Percentiles rank a stretch among this genome's conserved stretches.
These are phyloP conservation scores for Autographa pulchrina DNA, from an alignment of 2,888 invertebrate genomes.

Conservation along the genomic window DNA sequence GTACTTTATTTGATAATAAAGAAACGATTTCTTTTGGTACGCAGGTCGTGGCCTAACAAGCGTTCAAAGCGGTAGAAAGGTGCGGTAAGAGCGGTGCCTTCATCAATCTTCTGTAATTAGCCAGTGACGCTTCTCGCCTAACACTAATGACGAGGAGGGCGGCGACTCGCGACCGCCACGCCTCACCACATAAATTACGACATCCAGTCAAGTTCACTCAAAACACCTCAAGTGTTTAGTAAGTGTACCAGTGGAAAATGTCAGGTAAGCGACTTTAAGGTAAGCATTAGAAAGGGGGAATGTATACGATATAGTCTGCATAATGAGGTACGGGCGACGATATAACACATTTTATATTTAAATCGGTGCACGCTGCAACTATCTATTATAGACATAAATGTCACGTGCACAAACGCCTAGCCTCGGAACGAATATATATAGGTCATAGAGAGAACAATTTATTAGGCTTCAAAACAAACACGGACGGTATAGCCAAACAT, in stretches of 20 bases:
- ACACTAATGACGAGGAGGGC: conserved; percentile 78
- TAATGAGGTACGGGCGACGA: conserved; percentile 3
- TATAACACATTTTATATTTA: conserved; percentile 7
- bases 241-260: conserved; percentile 49
- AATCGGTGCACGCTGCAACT: not conserved
- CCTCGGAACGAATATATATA: not conserved
- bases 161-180: conserved; percentile 62
- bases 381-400: conserved; percentile 3
- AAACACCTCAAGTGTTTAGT: conserved; percentile 54
- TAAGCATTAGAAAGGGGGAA: conserved; percentile 21
- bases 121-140: conserved; percentile 76
- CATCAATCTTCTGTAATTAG: conserved; percentile 86
- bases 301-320: conserved; percentile 4
- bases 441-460: conserved; percentile 4
- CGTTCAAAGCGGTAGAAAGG: conserved; percentile 64
- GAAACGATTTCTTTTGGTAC: conserved; percentile 25
- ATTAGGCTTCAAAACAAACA: conserved; percentile 1
- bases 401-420: not conserved
- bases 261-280: conserved; percentile 41
- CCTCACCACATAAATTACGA: conserved; percentile 68
- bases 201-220: conserved; percentile 53
- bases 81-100: conserved; percentile 68
- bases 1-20: conserved; percentile 15
- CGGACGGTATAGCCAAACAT: not conserved
- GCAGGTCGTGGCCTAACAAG: conserved; percentile 36